phyloP scores from a whole-genome alignment of 2,888 invertebrate species.

The Tachina lurida region DNA sequence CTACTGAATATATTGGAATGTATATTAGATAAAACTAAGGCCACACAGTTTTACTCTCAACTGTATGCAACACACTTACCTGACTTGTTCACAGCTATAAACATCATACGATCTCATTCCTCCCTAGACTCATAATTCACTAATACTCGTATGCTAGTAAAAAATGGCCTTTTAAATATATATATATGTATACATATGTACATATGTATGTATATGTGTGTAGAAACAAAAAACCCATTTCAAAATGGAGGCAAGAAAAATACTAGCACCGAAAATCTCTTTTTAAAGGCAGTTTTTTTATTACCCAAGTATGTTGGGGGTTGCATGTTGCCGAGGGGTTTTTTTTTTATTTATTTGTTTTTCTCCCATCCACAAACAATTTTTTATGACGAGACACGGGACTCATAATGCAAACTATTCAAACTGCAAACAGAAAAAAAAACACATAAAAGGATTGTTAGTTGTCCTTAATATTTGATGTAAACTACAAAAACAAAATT shows the following conservation, averaged over 20 bases:
- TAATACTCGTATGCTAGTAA: constrained; percentile 18
- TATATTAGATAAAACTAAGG: too few species aligned
- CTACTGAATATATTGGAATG: too few species aligned
- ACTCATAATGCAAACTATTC: constrained; percentile 60
- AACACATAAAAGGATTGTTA: constrained; percentile 55
- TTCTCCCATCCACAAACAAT: constrained; percentile 48
- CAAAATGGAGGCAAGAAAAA: constrained; percentile 12
- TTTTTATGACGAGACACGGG: constrained; percentile 63
- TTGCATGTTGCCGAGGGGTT: background rate
- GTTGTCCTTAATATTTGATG: constrained; percentile 38
- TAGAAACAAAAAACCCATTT: background rate
- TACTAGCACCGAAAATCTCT: constrained; percentile 44
- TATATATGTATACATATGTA: too few species aligned
- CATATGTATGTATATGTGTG: too few species aligned
- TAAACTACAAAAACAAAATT: constrained; percentile 31
- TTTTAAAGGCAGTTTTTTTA: constrained; percentile 27
- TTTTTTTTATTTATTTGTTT: background rate
- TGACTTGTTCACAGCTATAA: background rate
- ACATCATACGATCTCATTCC: constrained; percentile 38
- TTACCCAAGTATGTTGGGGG: constrained; percentile 24
- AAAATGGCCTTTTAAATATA: background rate
- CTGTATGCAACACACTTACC: too few species aligned
- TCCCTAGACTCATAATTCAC: constrained; percentile 59
- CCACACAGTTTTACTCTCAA: too few species aligned
- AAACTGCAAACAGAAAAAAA: constrained; percentile 15